Conservation (phyloP, 2,888 invertebrate genomes). For the Drosophila antonietae region DNA sequence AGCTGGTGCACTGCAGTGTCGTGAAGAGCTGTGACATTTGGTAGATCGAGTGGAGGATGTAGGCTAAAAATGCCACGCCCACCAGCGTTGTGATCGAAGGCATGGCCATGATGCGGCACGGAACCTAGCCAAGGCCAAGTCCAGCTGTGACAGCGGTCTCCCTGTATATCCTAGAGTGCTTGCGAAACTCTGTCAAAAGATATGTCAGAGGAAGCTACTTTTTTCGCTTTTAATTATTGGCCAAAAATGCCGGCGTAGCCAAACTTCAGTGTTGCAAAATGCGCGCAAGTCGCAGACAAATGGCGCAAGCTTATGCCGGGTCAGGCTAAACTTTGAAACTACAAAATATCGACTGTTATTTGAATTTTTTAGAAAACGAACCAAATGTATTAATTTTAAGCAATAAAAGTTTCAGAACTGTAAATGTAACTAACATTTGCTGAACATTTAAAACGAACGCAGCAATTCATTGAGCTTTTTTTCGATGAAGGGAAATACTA, state of each 20-base stretch:
- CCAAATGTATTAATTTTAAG: not conserved
- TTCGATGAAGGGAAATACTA: not conserved
- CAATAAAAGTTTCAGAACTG: rapidly evolving
- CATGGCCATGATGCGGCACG: constrained; percentile 55
- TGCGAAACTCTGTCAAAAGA: not conserved
- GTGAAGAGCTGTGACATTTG: constrained; percentile 90
- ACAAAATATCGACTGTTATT: not conserved
- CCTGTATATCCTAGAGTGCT: no score
- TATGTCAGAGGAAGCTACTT: not conserved
- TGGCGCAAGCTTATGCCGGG: constrained; percentile 3
- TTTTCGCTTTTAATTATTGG: constrained; percentile 15
- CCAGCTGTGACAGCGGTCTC: not conserved
- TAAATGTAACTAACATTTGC: no score
- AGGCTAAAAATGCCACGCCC: constrained; percentile 88
- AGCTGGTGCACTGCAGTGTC: constrained; percentile 86
- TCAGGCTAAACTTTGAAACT: no score
- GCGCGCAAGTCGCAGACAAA: not conserved
- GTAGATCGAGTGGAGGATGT: constrained; percentile 91
- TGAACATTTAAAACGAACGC: not conserved
- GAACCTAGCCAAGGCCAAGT: not conserved
- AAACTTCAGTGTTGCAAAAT: constrained; percentile 12
- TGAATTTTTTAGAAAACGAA: not conserved
- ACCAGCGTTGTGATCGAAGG: constrained; percentile 88
- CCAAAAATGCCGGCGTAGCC: constrained; percentile 51
- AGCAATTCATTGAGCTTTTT: no score